These are phyloP conservation scores for Columba guinea DNA, from an alignment of 2,797 vertebrate genomes.

Conservation along the genomic window DNA sequence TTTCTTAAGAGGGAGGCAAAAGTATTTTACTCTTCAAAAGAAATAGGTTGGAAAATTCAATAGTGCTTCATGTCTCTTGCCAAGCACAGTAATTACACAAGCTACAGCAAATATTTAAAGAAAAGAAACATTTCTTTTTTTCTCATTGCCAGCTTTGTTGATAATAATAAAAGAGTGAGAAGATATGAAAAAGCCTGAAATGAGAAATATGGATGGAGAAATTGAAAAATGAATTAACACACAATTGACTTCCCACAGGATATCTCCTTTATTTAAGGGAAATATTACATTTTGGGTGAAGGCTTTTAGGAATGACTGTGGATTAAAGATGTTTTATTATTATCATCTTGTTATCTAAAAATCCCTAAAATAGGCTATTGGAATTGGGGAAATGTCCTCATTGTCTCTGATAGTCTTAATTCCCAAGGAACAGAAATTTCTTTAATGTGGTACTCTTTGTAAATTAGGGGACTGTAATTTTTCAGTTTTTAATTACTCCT, in stretches of 20 bases:
- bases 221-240: conserved; percentile 14
- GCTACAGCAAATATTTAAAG: conserved; percentile 61
- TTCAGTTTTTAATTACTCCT: background rate
- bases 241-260: background rate
- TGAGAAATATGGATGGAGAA: conserved; percentile 1
- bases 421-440: background rate
- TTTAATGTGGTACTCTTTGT: background rate
- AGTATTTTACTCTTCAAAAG: conserved; percentile 46
- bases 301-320: background rate
- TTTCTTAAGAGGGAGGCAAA: conserved; percentile 25
- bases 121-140: conserved; percentile 18
- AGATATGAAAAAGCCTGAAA: conserved; percentile 22
- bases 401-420: background rate
- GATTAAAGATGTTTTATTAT: background rate
- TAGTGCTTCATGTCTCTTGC: conserved; percentile 10
- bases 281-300: background rate
- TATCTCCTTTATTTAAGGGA: background rate
- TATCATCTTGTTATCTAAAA: background rate
- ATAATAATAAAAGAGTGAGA: conserved; percentile 32
- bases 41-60: conserved; percentile 56
- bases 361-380: background rate
- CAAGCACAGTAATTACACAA: conserved; percentile 51
- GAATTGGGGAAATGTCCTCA: background rate
- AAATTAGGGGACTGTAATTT: background rate
- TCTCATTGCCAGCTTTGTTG: background rate